A percentile compares a stretch with the other conserved stretches of the same genome.
These are phyloP conservation scores for Chamaetylas fuelleborni DNA, from an alignment of 2,113 vertebrate genomes.

Conservation along the genomic window DNA sequence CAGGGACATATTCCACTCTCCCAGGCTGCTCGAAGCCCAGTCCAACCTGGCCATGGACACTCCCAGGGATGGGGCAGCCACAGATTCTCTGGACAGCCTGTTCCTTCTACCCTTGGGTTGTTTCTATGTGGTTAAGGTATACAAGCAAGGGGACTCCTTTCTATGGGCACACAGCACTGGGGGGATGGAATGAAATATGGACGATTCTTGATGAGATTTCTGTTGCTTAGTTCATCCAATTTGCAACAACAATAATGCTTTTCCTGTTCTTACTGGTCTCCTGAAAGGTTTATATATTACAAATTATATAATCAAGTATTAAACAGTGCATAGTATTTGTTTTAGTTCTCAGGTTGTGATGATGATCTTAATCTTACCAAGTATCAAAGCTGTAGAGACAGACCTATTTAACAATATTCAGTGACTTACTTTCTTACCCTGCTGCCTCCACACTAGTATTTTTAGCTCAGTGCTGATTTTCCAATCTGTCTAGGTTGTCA, in stretches of 20 bases:
- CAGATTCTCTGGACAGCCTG: not conserved
- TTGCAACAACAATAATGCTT: not conserved
- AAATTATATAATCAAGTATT: not conserved
- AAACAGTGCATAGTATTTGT: not conserved
- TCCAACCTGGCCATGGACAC: not conserved
- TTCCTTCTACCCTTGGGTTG: not conserved
- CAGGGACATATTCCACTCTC: fast-evolving
- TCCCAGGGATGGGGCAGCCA: not conserved
- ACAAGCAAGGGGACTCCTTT: not conserved
- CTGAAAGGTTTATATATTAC: not conserved
- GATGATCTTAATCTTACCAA: not conserved
- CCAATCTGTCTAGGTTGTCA: slow-evolving; percentile 29
- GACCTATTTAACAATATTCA: not conserved
- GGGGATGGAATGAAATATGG: not conserved
- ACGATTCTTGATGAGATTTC: not conserved
- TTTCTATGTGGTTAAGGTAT: not conserved
- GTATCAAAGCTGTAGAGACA: not conserved
- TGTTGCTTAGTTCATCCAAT: not conserved
- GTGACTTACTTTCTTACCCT: not conserved
- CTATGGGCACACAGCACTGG: not conserved
- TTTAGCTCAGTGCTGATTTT: slow-evolving; percentile 44
- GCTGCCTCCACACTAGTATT: slow-evolving; percentile 37
- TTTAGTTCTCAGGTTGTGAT: not conserved
- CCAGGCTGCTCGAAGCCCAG: fast-evolving
- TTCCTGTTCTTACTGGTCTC: not conserved